Conservation (phyloP, 1,140 invertebrate species). For the Acyrthosiphon pisum region DNA sequence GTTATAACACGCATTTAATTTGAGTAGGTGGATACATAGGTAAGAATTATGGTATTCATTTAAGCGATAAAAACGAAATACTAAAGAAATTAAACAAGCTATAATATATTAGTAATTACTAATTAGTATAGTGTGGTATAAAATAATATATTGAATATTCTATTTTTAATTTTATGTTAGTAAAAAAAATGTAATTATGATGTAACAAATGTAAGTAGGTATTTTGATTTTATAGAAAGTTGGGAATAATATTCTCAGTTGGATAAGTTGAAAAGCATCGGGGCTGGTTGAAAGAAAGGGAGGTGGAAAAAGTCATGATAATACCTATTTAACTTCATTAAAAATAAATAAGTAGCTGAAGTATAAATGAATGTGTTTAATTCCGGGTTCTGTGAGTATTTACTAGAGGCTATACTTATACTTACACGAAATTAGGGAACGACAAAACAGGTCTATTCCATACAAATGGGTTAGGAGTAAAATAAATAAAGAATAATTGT, state of each 20-base stretch:
- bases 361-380: constrained; percentile 28
- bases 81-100: neutral
- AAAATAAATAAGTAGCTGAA: constrained; percentile 27
- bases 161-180: neutral
- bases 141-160: neutral
- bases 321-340: constrained; percentile 19
- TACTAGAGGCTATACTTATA: neutral
- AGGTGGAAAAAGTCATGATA: constrained; percentile 20
- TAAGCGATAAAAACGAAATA: neutral
- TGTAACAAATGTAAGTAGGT: neutral
- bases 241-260: neutral
- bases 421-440: neutral
- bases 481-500: constrained; percentile 38
- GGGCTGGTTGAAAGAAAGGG: neutral
- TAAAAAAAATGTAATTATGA: neutral
- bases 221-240: neutral
- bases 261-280: neutral
- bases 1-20: neutral
- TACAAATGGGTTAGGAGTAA: constrained; percentile 11
- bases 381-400: neutral
- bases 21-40: neutral
- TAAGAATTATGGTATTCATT: neutral
- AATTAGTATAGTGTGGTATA: neutral
- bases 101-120: neutral
- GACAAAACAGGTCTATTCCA: neutral